Evolutionary conservation across 2,888 invertebrate genomes (phyloP).

Genomic region (Dinocampus coccinellae): DNA sequence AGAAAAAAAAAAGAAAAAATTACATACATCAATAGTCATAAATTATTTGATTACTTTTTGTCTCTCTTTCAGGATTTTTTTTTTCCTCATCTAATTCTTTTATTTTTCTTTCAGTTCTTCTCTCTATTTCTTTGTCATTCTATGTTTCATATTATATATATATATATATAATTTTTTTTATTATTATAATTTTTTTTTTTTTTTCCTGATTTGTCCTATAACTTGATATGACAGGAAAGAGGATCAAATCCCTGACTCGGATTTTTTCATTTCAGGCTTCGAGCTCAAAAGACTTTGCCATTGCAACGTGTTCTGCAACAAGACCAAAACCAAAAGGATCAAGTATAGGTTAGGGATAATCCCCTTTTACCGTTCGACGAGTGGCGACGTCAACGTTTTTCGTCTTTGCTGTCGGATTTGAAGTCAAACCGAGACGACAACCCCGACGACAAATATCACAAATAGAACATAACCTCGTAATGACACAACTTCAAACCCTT

Average conservation of each 20-base stretch:
- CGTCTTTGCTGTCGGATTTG: background rate
- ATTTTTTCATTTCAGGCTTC: conserved; percentile 25
- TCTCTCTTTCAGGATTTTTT: no score
- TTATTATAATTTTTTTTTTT: background rate
- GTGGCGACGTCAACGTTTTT: conserved; percentile 8
- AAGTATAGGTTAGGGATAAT: conserved; percentile 18
- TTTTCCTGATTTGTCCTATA: background rate
- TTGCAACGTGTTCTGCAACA: background rate
- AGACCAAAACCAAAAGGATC: background rate
- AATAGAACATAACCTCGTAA: background rate
- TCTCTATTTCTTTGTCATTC: no score
- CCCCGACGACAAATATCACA: no score
- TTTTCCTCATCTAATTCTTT: no score
- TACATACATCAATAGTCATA: no score
- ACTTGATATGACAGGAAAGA: background rate
- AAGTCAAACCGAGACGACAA: background rate
- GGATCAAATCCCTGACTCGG: conserved; percentile 19
- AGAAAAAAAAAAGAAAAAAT: no score
- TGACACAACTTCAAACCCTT: background rate
- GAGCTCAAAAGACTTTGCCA: conserved; percentile 21
- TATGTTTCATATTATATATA: no score
- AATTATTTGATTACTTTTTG: no score
- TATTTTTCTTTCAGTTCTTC: no score
- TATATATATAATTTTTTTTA: background rate
- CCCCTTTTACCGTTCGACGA: conserved; percentile 13